Base-by-base conservation (phyloP, 2,113 vertebrate genomes). In the cattle (Bos taurus) region DNA sequence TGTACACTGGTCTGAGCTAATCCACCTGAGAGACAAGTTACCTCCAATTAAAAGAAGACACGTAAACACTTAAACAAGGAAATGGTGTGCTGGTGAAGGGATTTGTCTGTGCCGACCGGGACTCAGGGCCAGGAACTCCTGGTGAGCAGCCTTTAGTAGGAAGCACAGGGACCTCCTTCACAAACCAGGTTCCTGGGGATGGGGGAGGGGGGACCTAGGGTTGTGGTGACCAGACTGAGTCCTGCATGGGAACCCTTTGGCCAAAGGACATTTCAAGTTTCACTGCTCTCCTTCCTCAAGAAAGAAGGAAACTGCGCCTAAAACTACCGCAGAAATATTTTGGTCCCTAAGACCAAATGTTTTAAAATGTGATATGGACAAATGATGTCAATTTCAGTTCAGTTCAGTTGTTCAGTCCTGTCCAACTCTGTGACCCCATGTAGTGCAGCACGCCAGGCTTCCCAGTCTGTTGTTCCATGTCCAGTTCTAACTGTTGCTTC, bases 151-250 rank as follows among this genome's bases (percentile, higher is more conserved):
- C 33, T 52, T 23, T 8, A 40, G n/a, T 21, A 12, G 28, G 25
- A 33, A 28, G n/a, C 9, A 23, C 2, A 21, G 12, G 17, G 0
- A 17, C 21, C 50, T 26, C 25, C 48, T 60, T 86, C 21, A 19
- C 17, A 59, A 36, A 59, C 30, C 5, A 26, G 0, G 17, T 5
- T 80, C 7, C 16, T 14, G 2, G 9, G 9, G 6, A 28, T 19
- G 7, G 3, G 2, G 11, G 16, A 54, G 6, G 15, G 21, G 6
- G 2, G 3, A 16, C 21, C n/a, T 43, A 30, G 9, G 36, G 26
- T 17, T 40, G 6, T 62, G 57, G 21, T n/a, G 14, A 71, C 6
- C 17, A 2, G 50, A 33, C 21, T 30, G 26, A 84, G 10, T 59
- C 28, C 8, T 30, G 57, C 36, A 19, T 5, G 26, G 1, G 59